Evolutionary conservation across 2,797 vertebrate genomes (phyloP).

Genomic region (Thripadectes ignobilis): DNA sequence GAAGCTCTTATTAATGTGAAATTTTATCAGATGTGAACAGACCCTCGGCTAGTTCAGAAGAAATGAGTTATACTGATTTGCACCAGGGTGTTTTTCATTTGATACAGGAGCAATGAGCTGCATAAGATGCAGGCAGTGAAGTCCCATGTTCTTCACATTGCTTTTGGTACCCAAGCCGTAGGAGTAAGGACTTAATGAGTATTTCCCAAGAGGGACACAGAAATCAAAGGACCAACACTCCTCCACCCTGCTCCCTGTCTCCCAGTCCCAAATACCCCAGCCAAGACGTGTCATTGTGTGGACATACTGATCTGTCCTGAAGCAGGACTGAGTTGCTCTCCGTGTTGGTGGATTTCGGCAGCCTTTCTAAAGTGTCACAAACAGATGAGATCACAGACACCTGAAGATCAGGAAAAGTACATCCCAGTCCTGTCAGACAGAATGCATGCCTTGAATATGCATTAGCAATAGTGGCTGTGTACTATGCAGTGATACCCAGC

Average conservation of each 20-base stretch:
- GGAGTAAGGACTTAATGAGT: neutral
- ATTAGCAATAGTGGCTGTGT: neutral
- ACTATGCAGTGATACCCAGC: constrained; percentile 38
- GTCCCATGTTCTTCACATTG: rapidly evolving
- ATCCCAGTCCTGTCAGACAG: neutral
- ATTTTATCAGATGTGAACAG: neutral
- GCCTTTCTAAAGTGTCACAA: neutral
- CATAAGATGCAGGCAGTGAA: neutral
- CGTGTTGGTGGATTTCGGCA: neutral
- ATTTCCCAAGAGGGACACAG: neutral
- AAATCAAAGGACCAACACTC: neutral
- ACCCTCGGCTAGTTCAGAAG: neutral
- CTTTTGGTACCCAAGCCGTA: neutral
- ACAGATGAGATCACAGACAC: neutral
- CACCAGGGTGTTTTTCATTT: neutral
- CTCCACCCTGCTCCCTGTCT: neutral
- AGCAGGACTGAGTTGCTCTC: constrained; percentile 19
- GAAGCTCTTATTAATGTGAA: neutral
- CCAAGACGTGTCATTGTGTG: neutral
- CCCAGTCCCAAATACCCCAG: neutral
- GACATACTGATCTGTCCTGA: neutral
- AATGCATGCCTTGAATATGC: constrained; percentile 9
- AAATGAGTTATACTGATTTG: neutral
- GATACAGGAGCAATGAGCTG: neutral
- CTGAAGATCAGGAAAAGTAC: neutral